Conservation (phyloP, 2,113 vertebrate genomes). For the Axis porcinus region DNA sequence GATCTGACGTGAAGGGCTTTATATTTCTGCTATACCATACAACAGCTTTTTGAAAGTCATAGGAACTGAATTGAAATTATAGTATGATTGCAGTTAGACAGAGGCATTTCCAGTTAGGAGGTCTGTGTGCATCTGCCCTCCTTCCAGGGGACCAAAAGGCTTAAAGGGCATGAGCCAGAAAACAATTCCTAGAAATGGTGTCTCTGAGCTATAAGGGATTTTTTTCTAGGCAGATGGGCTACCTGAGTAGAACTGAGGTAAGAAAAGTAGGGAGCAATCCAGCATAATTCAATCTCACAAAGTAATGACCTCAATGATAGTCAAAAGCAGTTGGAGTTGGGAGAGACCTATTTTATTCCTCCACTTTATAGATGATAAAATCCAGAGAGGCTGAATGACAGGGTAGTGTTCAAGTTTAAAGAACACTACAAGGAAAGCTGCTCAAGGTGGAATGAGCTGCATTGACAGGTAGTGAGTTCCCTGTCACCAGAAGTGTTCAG, state of each 20-base stretch:
- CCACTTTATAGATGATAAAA: background rate
- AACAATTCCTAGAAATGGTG: background rate
- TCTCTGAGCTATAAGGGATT: background rate
- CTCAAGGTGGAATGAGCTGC: background rate
- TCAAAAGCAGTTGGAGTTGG: background rate
- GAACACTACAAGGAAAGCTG: background rate
- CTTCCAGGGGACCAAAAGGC: background rate
- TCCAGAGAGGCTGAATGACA: background rate
- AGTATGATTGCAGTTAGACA: background rate
- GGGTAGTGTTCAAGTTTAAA: background rate
- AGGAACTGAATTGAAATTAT: background rate
- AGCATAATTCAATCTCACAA: background rate
- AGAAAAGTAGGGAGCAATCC: background rate
- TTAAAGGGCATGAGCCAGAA: background rate
- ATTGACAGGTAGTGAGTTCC: background rate
- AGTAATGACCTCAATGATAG: background rate
- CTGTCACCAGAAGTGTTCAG: background rate
- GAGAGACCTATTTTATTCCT: background rate
- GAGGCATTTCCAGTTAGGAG: background rate
- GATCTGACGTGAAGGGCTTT: background rate
- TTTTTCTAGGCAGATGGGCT: background rate
- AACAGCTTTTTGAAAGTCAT: background rate
- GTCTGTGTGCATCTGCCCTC: background rate
- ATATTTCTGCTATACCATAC: background rate
- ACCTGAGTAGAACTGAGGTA: background rate